Conservation (phyloP, 2,888 invertebrate species). For the Ceratothoa steindachneri region DNA sequence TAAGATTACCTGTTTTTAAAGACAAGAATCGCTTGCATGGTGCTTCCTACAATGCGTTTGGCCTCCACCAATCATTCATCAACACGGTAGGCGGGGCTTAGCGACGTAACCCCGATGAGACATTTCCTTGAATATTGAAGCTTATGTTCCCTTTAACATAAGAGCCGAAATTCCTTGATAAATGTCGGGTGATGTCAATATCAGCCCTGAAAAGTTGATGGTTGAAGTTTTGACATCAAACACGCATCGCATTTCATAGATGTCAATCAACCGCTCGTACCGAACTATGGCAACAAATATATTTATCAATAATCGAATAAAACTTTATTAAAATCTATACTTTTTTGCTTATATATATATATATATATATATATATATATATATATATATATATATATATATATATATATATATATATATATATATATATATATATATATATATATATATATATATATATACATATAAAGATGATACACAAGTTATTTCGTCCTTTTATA, state of each 20-base stretch:
- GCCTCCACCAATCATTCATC: conserved; percentile 11
- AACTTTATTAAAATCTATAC: not conserved
- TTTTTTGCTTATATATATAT: not conserved
- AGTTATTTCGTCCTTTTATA: no score
- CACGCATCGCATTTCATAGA: conserved; percentile 42
- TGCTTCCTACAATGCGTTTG: no score
- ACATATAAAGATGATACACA: not conserved
- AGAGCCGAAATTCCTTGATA: conserved; percentile 4
- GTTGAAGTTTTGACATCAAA: conserved; percentile 39
- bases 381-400: conserved; percentile 10
- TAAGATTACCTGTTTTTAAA: no score
- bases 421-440: conserved; percentile 12
- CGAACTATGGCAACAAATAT: conserved; percentile 7
- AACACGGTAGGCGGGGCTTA: conserved; percentile 10
- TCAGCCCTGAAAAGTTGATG: conserved; percentile 20
- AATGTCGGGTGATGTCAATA: not conserved
- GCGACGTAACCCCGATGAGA: conserved; percentile 7
- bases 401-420: conserved; percentile 15
- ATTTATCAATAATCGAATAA: conserved; percentile 3
- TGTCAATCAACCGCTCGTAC: conserved; percentile 37
- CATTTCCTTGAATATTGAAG: not conserved
- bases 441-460: conserved; percentile 15
- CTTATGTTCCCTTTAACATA: not conserved
- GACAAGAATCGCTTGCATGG: no score
- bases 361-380: conserved; percentile 7